These are phyloP conservation scores for Cylas formicarius DNA, from an alignment of 1,140 invertebrate genomes.

Conservation along the genomic window DNA sequence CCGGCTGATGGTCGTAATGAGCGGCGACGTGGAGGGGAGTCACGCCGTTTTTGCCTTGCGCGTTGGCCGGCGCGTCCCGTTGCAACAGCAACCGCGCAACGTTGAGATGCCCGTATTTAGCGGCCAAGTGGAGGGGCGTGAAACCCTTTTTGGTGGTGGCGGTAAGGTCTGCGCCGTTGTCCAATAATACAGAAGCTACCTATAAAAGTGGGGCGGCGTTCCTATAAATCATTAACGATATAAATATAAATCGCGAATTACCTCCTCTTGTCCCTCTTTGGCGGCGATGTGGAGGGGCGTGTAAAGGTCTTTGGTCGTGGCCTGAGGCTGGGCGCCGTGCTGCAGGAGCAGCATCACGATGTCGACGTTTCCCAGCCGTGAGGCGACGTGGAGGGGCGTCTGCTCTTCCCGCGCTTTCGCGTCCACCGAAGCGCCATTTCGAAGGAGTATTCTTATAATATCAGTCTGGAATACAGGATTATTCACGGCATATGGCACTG, in stretches of 20 bases:
- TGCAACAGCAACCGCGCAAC: slow-evolving; percentile 85
- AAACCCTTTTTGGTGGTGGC: slow-evolving; percentile 95
- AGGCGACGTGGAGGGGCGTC: slow-evolving; percentile 89
- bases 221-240: slow-evolving; percentile 1
- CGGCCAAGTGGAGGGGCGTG: slow-evolving; percentile 92
- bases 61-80: slow-evolving; percentile 81
- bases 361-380: slow-evolving; percentile 85
- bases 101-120: slow-evolving; percentile 94
- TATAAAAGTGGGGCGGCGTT: slow-evolving; percentile 13
- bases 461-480: too few relatives aligned
- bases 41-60: slow-evolving; percentile 95
- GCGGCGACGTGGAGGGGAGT: slow-evolving; percentile 96
- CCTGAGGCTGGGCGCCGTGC: slow-evolving; percentile 81
- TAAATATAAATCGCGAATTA: slow-evolving; percentile 30
- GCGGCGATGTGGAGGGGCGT: slow-evolving; percentile 96
- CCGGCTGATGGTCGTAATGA: slow-evolving; percentile 94
- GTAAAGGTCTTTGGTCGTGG: slow-evolving; percentile 88
- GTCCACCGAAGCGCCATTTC: slow-evolving; percentile 91
- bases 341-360: slow-evolving; percentile 86
- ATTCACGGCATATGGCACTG: too few relatives aligned
- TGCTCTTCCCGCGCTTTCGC: slow-evolving; percentile 88
- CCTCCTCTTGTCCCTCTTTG: slow-evolving; percentile 91
- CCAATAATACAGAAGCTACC: slow-evolving; percentile 84
- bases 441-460: slow-evolving; percentile 88
- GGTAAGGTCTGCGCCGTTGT: slow-evolving; percentile 86